These are phyloP conservation scores for Prionace glauca DNA, from an alignment of 2,797 vertebrate species.

Conservation along the genomic window DNA sequence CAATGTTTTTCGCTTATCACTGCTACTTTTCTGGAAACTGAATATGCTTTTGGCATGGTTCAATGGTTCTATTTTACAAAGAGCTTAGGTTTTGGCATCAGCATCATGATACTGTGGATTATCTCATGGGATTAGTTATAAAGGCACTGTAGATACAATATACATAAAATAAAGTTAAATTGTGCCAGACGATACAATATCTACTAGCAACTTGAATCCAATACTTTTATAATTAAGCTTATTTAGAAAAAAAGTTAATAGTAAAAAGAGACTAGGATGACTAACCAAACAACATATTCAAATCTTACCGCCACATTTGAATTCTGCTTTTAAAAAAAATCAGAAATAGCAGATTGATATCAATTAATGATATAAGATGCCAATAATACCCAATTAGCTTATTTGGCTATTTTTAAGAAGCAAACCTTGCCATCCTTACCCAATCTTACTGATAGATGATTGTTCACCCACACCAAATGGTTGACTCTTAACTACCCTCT, in stretches of 20 bases:
- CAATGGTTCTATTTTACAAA: conserved; percentile 11
- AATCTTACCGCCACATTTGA: background rate
- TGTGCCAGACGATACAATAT: background rate
- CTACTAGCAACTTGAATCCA: background rate
- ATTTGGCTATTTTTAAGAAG: background rate
- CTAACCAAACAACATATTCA: background rate
- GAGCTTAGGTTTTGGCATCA: conserved; percentile 10
- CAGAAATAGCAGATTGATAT: no score
- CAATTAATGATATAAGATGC: no score
- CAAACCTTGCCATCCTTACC: background rate
- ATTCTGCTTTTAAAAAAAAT: background rate
- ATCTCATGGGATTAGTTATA: background rate
- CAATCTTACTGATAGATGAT: background rate
- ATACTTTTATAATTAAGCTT: background rate
- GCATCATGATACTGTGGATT: background rate
- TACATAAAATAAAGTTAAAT: background rate
- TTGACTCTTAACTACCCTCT: background rate
- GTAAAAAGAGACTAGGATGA: background rate
- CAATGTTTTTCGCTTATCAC: conserved; percentile 29
- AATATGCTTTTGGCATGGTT: background rate
- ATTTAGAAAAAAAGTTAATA: background rate
- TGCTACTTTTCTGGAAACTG: conserved; percentile 32
- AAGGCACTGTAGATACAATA: background rate
- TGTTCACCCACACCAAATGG: background rate
- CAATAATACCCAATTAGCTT: background rate